Conservation (phyloP, 2,797 vertebrate species). For the Amblyopsis hoosieri region DNA sequence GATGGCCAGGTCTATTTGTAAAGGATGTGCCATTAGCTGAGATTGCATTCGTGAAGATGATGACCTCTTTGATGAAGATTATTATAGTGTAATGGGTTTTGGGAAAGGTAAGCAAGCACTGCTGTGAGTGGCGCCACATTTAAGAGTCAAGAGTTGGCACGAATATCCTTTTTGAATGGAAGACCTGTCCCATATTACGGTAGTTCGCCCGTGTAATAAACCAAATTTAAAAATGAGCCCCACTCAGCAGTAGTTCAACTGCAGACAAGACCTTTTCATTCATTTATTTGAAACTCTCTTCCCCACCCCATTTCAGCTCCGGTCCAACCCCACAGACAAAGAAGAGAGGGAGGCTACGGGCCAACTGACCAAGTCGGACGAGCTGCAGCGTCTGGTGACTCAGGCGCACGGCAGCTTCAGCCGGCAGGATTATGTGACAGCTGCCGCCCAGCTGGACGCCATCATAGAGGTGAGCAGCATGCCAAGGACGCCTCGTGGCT, state of each 20-base stretch:
- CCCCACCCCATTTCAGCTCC: constrained; percentile 78
- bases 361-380: constrained; percentile 88
- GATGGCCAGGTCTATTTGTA: constrained; percentile 41
- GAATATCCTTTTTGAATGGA: constrained; percentile 8
- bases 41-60: constrained; percentile 48
- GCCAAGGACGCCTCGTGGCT: background rate
- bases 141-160: constrained; percentile 20
- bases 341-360: constrained; percentile 87
- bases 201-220: background rate
- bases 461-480: constrained; percentile 85
- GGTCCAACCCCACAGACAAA: constrained; percentile 85
- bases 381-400: constrained; percentile 87
- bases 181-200: background rate
- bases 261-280: background rate
- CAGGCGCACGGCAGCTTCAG: constrained; percentile 79
- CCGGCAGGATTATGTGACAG: constrained; percentile 78
- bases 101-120: constrained; percentile 18
- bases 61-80: constrained; percentile 38
- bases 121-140: constrained; percentile 14
- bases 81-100: constrained; percentile 47
- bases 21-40: constrained; percentile 46
- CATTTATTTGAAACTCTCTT: background rate
- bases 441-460: constrained; percentile 83
- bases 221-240: background rate
- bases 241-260: too few relatives aligned